Evolutionary conservation across 2,113 vertebrate species (phyloP), one percentile per base, ranked within the genome.

Genomic region (Uria aalge): DNA sequence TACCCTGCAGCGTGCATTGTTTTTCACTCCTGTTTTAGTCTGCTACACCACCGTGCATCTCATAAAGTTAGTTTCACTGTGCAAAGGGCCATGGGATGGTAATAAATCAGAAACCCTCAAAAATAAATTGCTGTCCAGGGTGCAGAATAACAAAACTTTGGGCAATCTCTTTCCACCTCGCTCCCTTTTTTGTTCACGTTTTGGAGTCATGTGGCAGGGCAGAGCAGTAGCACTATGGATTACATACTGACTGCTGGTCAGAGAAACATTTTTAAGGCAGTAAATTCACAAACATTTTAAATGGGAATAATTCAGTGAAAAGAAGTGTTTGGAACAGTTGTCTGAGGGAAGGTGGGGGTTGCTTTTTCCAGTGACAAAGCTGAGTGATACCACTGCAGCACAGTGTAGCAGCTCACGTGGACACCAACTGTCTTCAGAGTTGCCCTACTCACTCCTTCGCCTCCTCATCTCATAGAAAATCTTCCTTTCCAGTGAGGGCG

Each of bases 121-220:
- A 78, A 71, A 56, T 32, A 73, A 62, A 29, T 41, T 52, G 30
- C 11, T 88, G 17, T n/a, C 30, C 2, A 2, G 12, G 12, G 26
- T 43, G 32, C 32, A 94, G 43, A 74, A n/a, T 40, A 63, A 13
- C 2, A 6, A 45, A 1, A 29, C 62, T 72, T 69, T 22, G 34
- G 34, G 29, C 47, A 30, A 1, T 41, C 7, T 80, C 14, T 43
- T 48, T 60, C 67, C 17, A 16, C 40, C 45, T 83, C 0, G 0
- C 20, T 73, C 8, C 32, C 26, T 66, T 88, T 76, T 45, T 50
- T 3, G 0, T 34, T 93, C 41, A 12, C 0, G 0, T 45, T 83
- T 80, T 34, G 23, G 41, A 41, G 34, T 45, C n/a, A 11, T 0
- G 8, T 67, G 60, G 8, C 68, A 52, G 34, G 41, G 38, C 26